Percentiles rank a stretch among this genome's conserved stretches.
These are phyloP conservation scores for Lucilia cuprina DNA, from an alignment of 1,140 invertebrate genomes.

Conservation along the genomic window DNA sequence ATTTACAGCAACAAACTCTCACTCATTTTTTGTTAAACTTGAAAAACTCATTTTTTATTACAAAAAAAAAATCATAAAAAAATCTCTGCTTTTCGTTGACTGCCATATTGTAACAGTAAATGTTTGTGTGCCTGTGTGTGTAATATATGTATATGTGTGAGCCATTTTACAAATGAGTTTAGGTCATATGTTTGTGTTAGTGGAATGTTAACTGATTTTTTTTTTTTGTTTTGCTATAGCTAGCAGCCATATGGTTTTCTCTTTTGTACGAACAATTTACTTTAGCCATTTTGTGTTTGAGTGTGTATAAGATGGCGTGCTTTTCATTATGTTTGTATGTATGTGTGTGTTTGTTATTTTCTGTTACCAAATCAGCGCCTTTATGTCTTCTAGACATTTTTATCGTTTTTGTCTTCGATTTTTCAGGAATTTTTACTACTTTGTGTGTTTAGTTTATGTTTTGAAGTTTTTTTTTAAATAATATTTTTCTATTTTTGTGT, in stretches of 20 bases:
- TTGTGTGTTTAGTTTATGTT: constrained; percentile 41
- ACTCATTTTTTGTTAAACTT: too few relatives aligned
- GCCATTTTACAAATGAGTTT: neutral
- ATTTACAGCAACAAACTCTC: too few relatives aligned
- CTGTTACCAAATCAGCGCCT: constrained; percentile 25
- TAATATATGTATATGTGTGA: too few relatives aligned
- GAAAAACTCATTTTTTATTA: too few relatives aligned
- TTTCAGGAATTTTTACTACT: constrained; percentile 9
- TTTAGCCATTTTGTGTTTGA: neutral
- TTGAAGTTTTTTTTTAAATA: constrained; percentile 1
- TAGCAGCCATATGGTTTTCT: neutral
- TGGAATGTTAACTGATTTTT: neutral
- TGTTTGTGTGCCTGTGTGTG: too few relatives aligned
- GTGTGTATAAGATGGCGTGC: neutral
- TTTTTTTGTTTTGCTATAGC: neutral
- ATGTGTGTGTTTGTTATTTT: neutral
- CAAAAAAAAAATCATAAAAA: neutral
- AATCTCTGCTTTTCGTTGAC: neutral
- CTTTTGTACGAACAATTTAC: neutral
- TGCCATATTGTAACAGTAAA: neutral
- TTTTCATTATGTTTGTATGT: neutral
- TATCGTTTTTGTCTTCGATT: constrained; percentile 61
- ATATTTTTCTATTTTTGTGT: too few relatives aligned
- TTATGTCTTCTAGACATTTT: constrained; percentile 56
- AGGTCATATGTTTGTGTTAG: neutral